A percentile compares a stretch with the other conserved stretches of the same genome.
These are phyloP conservation scores for Chromoteleia sp. DNA, from an alignment of 2,888 invertebrate genomes.

Conservation along the genomic window DNA sequence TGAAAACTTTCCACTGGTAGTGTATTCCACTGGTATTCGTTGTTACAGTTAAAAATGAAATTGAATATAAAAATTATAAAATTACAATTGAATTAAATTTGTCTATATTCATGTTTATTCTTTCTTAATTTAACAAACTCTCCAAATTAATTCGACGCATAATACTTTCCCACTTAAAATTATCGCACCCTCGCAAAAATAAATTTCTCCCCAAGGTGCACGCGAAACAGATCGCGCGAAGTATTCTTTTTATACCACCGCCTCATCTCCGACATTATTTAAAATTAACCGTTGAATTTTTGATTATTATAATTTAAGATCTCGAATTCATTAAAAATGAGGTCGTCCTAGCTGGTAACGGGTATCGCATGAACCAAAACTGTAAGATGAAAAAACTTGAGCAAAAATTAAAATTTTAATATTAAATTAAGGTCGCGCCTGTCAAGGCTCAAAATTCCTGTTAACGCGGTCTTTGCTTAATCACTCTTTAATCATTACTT, in stretches of 20 bases:
- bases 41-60: too few relatives aligned
- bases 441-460: neutral
- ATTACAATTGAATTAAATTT: too few relatives aligned
- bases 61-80: too few relatives aligned
- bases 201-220: slow-evolving; percentile 7
- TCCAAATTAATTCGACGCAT: neutral
- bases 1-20: too few relatives aligned
- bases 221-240: slow-evolving; percentile 7
- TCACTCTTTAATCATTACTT: slow-evolving; percentile 25
- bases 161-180: neutral
- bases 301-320: slow-evolving; percentile 36
- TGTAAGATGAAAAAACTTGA: neutral
- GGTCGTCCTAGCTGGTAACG: slow-evolving; percentile 1
- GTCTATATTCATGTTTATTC: too few relatives aligned
- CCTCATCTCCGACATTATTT: slow-evolving; percentile 40
- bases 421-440: slow-evolving; percentile 16
- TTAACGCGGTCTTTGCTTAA: too few relatives aligned
- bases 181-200: slow-evolving; percentile 10
- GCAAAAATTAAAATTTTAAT: slow-evolving; percentile 37
- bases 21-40: too few relatives aligned
- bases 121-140: neutral
- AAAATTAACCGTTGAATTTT: slow-evolving; percentile 41
- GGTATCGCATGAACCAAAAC: slow-evolving; percentile 16
- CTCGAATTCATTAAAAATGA: slow-evolving; percentile 30
- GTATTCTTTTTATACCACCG: slow-evolving; percentile 29